Conservation (phyloP, 2,888 invertebrate genomes). For the Cataglyphis albicans region DNA sequence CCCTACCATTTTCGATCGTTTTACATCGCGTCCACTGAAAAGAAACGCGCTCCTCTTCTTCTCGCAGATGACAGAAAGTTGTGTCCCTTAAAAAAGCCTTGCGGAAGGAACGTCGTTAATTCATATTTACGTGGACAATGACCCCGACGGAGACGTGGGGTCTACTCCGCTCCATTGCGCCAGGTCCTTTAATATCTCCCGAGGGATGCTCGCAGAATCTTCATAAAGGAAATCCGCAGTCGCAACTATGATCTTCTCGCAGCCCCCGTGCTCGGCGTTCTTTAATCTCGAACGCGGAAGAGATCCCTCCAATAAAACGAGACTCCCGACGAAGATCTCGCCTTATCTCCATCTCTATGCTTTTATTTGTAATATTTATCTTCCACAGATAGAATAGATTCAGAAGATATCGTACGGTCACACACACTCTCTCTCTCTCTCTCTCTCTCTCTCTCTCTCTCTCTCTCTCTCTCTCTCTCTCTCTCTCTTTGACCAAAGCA, state of each 20-base stretch:
- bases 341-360: slow-evolving; percentile 43
- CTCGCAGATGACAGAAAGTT: neutral
- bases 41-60: neutral
- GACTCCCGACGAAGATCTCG: slow-evolving; percentile 30
- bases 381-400: neutral
- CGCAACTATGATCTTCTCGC: slow-evolving; percentile 36
- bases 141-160: neutral
- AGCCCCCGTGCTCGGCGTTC: neutral
- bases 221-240: slow-evolving; percentile 50
- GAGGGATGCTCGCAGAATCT: slow-evolving; percentile 27
- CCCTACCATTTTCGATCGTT: neutral
- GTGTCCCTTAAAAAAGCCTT: slow-evolving; percentile 8
- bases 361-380: slow-evolving; percentile 51
- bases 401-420: neutral
- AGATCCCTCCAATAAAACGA: slow-evolving; percentile 38
- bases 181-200: slow-evolving; percentile 31
- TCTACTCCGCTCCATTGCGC: slow-evolving; percentile 13
- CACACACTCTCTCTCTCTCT: neutral
- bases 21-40: neutral
- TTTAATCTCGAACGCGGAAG: slow-evolving; percentile 35
- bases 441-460: neutral
- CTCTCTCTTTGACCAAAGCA: neutral
- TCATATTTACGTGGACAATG: slow-evolving; percentile 39
- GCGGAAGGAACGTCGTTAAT: neutral
- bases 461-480: neutral